Conservation (phyloP, 2,797 vertebrate genomes). For the Sphaeramia orbicularis region DNA sequence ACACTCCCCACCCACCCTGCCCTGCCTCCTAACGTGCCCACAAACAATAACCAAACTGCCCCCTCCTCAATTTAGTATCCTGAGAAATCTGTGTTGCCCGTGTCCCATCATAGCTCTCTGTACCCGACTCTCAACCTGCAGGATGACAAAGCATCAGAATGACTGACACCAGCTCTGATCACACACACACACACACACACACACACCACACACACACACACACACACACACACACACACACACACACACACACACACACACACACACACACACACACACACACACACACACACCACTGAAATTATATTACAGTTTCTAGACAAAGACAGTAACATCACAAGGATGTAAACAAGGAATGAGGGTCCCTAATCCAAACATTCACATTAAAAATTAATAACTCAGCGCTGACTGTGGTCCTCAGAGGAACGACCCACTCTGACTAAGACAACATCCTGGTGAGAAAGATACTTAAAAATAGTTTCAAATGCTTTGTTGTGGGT, state of each 20-base stretch:
- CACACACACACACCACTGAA: no score
- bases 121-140: constrained; percentile 54
- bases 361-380: constrained; percentile 74
- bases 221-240: no score
- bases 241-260: no score
- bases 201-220: constrained; percentile 1
- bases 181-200: constrained; percentile 22
- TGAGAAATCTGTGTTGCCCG: constrained; percentile 63
- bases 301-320: constrained; percentile 63
- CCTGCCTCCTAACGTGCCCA: constrained; percentile 66
- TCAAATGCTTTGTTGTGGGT: constrained; percentile 58
- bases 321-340: constrained; percentile 75
- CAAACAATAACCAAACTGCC: constrained; percentile 67
- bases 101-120: constrained; percentile 66
- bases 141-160: constrained; percentile 28
- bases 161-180: constrained; percentile 3
- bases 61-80: constrained; percentile 43
- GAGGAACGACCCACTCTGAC: constrained; percentile 64
- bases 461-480: constrained; percentile 64
- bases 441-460: constrained; percentile 61
- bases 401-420: constrained; percentile 71
- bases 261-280: no score
- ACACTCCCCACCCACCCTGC: constrained; percentile 66
- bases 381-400: constrained; percentile 83
- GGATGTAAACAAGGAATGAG: constrained; percentile 78